Percentiles rank a stretch among this genome's conserved stretches.
These are phyloP conservation scores for Megaleporinus macrocephalus DNA, from an alignment of 2,113 vertebrate genomes.

Conservation along the genomic window DNA sequence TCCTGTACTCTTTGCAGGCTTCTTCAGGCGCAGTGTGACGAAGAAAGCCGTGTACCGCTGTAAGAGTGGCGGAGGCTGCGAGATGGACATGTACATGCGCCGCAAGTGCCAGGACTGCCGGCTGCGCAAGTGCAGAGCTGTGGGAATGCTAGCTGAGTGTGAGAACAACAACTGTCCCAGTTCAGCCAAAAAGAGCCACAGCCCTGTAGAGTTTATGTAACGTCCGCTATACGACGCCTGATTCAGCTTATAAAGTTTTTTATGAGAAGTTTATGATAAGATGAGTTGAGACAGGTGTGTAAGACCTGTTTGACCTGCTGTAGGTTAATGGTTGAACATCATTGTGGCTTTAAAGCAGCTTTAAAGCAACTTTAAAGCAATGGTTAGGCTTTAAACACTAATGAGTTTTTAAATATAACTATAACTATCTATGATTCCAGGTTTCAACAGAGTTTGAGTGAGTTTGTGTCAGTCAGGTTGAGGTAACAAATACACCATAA, in stretches of 20 bases:
- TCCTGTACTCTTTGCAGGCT: conserved; percentile 73
- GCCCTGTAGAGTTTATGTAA: too few species aligned
- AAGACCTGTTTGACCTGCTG: not conserved
- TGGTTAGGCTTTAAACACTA: too few species aligned
- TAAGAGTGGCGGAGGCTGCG: conserved; percentile 90
- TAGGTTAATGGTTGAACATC: not conserved
- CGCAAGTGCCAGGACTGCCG: conserved; percentile 96
- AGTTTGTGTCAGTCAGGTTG: too few species aligned
- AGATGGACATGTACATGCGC: conserved; percentile 98
- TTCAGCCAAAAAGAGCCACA: not conserved
- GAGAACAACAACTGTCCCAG: conserved; percentile 65
- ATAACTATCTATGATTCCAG: too few species aligned
- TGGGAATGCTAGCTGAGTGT: conserved; percentile 96
- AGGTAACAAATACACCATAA: too few species aligned
- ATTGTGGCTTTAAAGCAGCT: not conserved
- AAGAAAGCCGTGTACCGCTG: conserved; percentile 93
- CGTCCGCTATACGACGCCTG: too few species aligned
- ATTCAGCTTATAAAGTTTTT: too few species aligned
- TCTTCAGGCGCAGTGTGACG: conserved; percentile 91
- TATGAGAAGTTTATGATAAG: too few species aligned
- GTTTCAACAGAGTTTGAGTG: too few species aligned
- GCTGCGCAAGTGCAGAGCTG: conserved; percentile 90
- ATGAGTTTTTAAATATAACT: too few species aligned
- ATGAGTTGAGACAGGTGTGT: too few species aligned
- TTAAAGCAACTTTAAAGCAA: not conserved